Conservation (phyloP, 2,797 vertebrate genomes). For the Mallotus villosus region DNA sequence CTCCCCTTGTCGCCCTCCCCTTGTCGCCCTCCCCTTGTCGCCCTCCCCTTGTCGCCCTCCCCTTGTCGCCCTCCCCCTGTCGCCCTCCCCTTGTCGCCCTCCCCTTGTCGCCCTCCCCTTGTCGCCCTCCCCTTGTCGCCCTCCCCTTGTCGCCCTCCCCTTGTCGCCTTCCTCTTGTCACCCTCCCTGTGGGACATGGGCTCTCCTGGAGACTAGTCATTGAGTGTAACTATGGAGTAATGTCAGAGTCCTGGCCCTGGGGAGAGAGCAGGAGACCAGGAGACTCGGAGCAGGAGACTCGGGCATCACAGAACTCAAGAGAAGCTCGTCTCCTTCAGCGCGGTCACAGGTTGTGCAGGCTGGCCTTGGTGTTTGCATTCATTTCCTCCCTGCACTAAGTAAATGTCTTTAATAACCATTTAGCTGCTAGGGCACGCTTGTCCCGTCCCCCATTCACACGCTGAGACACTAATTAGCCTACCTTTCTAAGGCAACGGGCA, state of each 20-base stretch:
- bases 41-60: background rate
- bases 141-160: too few species aligned
- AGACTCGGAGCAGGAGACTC: background rate
- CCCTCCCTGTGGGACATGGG: background rate
- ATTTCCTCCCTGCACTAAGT: constrained; percentile 58
- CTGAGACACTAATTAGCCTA: constrained; percentile 66
- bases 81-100: background rate
- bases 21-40: background rate
- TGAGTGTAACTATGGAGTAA: background rate
- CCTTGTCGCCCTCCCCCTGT: background rate
- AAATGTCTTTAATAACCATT: constrained; percentile 77
- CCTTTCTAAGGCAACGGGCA: constrained; percentile 70
- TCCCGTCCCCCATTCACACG: constrained; percentile 67
- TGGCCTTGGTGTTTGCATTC: constrained; percentile 49
- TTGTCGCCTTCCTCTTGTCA: too few species aligned
- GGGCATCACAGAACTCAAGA: background rate
- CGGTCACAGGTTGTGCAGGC: constrained; percentile 8
- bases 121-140: background rate
- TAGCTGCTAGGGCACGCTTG: constrained; percentile 73
- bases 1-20: background rate
- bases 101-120: background rate
- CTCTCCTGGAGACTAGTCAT: background rate
- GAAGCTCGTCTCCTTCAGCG: background rate
- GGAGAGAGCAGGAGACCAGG: background rate
- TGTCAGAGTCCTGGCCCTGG: background rate